Evolutionary conservation across 2,113 vertebrate genomes (phyloP).

Genomic region (Haliaeetus leucogaster): DNA sequence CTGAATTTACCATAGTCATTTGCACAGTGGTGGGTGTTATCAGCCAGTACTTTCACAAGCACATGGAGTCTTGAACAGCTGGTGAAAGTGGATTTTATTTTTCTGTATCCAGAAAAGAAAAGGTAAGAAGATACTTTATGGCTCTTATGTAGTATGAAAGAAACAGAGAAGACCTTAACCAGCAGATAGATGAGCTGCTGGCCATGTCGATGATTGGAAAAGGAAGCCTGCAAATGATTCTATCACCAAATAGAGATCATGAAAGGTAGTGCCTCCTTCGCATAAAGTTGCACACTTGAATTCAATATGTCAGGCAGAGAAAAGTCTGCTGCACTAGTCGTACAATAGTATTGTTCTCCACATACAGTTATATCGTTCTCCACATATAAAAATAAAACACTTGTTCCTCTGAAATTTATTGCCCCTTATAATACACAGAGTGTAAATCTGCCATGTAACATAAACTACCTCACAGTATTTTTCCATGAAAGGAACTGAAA

Average conservation of each 20-base stretch:
- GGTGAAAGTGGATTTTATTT: background rate
- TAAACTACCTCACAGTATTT: background rate
- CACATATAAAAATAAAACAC: background rate
- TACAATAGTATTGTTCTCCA: background rate
- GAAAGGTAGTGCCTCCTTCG: background rate
- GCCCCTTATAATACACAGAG: background rate
- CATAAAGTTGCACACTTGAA: background rate
- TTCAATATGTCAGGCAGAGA: background rate
- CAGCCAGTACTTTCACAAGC: background rate
- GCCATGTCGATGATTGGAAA: fast-evolving
- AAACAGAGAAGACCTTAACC: background rate
- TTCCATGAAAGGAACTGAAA: background rate
- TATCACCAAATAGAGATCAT: background rate
- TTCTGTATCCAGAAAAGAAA: background rate
- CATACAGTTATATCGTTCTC: background rate
- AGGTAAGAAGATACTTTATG: background rate
- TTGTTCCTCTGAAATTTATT: background rate
- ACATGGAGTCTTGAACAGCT: background rate
- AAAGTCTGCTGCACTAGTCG: background rate
- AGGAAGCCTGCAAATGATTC: background rate
- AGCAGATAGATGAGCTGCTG: background rate
- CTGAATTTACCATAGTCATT: background rate
- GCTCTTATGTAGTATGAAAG: background rate
- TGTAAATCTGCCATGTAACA: background rate
- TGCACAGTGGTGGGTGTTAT: background rate